phyloP scores from a whole-genome alignment of 2,888 invertebrate genomes.

The Hirudinaria manillensis region DNA sequence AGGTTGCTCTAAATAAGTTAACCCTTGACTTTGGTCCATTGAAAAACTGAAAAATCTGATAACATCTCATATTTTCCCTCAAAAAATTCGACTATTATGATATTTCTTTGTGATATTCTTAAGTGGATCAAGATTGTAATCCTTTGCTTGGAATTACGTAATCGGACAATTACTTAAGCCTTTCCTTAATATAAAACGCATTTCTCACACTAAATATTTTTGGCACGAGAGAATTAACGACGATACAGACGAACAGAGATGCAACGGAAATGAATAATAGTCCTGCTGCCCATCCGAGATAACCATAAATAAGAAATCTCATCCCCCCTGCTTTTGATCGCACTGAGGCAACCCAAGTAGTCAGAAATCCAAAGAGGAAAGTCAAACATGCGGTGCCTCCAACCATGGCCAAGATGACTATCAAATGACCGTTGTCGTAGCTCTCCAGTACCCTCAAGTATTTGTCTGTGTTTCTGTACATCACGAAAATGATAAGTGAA shows the following conservation, averaged over 20 bases:
- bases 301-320: neutral
- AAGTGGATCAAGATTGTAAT: neutral
- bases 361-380: neutral
- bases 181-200: too few species aligned
- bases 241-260: neutral
- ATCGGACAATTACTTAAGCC: too few species aligned
- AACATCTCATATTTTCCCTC: too few species aligned
- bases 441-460: neutral
- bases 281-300: neutral
- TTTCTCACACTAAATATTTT: neutral
- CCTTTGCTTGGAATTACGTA: too few species aligned
- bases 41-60: too few species aligned
- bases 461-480: neutral
- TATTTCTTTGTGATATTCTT: too few species aligned
- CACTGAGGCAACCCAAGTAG: neutral
- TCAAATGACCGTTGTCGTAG: constrained; percentile 14
- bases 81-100: too few species aligned
- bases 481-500: neutral
- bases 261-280: neutral
- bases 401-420: neutral
- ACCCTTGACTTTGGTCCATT: too few species aligned
- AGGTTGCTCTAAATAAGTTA: too few species aligned
- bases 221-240: neutral
- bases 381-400: too few species aligned
- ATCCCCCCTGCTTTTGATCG: constrained; percentile 4